phyloP scores from a whole-genome alignment of 2,888 invertebrate genomes.

The Papilio elwesi region DNA sequence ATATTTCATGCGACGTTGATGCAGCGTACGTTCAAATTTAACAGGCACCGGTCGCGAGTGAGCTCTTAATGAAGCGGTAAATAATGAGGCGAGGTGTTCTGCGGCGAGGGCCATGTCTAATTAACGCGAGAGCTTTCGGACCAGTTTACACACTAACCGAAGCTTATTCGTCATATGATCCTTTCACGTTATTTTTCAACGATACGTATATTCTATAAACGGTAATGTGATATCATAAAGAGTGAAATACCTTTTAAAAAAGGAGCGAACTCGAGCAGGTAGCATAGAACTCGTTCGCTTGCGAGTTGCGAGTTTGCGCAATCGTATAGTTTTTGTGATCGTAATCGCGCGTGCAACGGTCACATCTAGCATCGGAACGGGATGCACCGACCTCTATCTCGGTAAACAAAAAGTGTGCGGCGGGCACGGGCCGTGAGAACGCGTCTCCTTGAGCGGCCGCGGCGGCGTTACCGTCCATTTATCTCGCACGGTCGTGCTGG shows the following conservation, averaged over 20 bases:
- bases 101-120: conserved; percentile 75
- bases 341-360: conserved; percentile 75
- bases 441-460: conserved; percentile 69
- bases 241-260: conserved; percentile 51
- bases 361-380: conserved; percentile 70
- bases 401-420: conserved; percentile 77
- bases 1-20: conserved; percentile 74
- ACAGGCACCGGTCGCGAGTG: conserved; percentile 76
- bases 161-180: conserved; percentile 54
- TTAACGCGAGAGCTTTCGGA: conserved; percentile 70
- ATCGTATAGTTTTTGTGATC: conserved; percentile 73
- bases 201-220: conserved; percentile 50
- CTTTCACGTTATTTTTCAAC: conserved; percentile 57
- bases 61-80: conserved; percentile 83
- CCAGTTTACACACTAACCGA: conserved; percentile 61
- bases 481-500: conserved; percentile 83
- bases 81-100: conserved; percentile 81
- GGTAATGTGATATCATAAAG: conserved; percentile 57
- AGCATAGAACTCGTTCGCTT: conserved; percentile 62
- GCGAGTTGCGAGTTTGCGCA: conserved; percentile 51
- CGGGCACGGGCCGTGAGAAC: conserved; percentile 83
- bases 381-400: conserved; percentile 78
- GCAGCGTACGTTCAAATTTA: conserved; percentile 75
- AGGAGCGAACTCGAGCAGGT: conserved; percentile 51
- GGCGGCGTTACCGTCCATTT: conserved; percentile 71